A percentile compares a stretch with the other conserved stretches of the same genome.
Conservation (phyloP, 2,888 invertebrate genomes). For the Agrotis clavis region DNA sequence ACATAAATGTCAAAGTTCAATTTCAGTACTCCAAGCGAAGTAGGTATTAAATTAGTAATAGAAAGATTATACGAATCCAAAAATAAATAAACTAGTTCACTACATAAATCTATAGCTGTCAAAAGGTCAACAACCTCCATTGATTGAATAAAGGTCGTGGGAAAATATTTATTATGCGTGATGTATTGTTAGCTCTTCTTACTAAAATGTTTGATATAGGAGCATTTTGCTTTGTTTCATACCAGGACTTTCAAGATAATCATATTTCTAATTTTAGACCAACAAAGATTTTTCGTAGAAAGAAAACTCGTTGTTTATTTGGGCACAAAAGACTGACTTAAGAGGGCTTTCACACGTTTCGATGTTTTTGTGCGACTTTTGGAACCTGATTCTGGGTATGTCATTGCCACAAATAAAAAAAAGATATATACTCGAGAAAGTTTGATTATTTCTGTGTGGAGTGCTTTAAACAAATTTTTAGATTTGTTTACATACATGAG, state of each 20-base stretch:
- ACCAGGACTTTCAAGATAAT: slow-evolving; percentile 12
- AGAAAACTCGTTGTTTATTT: background rate
- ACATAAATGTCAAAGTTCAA: slow-evolving; percentile 21
- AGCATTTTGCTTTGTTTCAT: slow-evolving; percentile 31
- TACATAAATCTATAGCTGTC: slow-evolving; percentile 17
- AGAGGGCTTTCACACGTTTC: too few relatives aligned
- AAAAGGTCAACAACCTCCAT: slow-evolving; percentile 54
- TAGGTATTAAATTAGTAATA: background rate
- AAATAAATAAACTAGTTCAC: slow-evolving; percentile 23
- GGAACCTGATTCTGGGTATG: too few relatives aligned
- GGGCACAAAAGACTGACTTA: background rate
- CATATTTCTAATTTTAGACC: slow-evolving; percentile 15
- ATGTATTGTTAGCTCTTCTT: slow-evolving; percentile 26
- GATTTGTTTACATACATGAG: too few relatives aligned
- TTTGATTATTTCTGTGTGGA: too few relatives aligned
- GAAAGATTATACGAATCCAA: slow-evolving; percentile 5
- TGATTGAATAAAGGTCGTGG: slow-evolving; percentile 60
- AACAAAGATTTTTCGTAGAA: slow-evolving; percentile 15
- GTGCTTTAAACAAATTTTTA: too few relatives aligned
- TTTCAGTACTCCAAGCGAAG: background rate
- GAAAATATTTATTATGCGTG: slow-evolving; percentile 50
- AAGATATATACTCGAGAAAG: too few relatives aligned
- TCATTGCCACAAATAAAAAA: too few relatives aligned
- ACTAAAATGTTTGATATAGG: background rate
- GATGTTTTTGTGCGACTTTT: too few relatives aligned